A percentile compares a stretch with the other conserved stretches of the same genome.
phyloP scores from a whole-genome alignment of 2,888 invertebrate species.

The Cryptocheilus praepositus region DNA sequence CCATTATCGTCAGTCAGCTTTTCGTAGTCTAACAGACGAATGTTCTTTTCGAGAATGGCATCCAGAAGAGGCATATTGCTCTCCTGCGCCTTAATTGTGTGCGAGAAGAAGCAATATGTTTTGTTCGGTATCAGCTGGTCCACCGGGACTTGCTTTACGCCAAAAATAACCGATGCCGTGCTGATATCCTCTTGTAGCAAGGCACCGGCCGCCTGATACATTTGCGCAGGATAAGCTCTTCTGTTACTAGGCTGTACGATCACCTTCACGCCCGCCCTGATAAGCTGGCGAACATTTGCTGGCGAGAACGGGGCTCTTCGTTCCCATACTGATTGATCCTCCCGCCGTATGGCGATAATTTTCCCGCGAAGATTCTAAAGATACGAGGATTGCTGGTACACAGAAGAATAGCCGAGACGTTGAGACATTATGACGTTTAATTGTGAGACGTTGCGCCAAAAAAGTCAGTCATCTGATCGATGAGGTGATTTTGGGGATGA shows the following conservation, averaged over 20 bases:
- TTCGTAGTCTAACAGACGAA: conserved; percentile 97
- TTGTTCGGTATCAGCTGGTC: conserved; percentile 95
- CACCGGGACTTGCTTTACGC: conserved; percentile 96
- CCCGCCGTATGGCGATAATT: conserved; percentile 90
- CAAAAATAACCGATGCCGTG: conserved; percentile 96
- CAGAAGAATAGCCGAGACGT: no score
- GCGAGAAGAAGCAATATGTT: conserved; percentile 99
- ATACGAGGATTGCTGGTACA: conserved; percentile 16
- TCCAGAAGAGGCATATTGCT: conserved; percentile 98
- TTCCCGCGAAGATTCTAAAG: conserved; percentile 77
- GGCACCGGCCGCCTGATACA: conserved; percentile 94
- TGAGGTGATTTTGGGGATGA: no score
- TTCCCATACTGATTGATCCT: conserved; percentile 97
- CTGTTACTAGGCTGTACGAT: conserved; percentile 99
- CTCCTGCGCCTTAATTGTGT: conserved; percentile 99
- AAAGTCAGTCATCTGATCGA: no score
- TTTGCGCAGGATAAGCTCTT: conserved; percentile 98
- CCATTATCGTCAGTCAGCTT: conserved; percentile 93
- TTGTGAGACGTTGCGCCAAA: no score
- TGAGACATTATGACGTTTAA: no score
- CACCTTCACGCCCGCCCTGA: conserved; percentile 92
- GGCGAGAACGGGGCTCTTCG: conserved; percentile 96
- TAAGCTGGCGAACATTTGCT: conserved; percentile 90
- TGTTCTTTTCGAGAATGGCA: conserved; percentile 96
- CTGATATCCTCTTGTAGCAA: conserved; percentile 96